phyloP scores from a whole-genome alignment of 2,888 invertebrate species.

The Autographa pulchrina region DNA sequence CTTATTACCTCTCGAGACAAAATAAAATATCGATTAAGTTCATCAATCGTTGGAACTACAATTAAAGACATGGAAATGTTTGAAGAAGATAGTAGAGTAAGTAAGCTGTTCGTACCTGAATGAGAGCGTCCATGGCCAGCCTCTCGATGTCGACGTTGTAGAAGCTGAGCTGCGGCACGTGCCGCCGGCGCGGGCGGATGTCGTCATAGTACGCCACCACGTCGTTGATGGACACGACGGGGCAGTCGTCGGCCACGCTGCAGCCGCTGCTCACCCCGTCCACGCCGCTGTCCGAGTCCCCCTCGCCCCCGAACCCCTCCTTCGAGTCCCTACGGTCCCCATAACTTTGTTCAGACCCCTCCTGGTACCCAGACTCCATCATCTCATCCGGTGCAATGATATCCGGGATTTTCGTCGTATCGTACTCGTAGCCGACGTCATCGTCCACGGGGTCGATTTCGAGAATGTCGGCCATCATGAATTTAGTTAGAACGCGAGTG shows the following conservation, averaged over 20 bases:
- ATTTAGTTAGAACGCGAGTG: conserved; percentile 58
- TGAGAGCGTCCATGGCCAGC: conserved; percentile 80
- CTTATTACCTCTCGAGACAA: neutral
- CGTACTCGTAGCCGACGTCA: conserved; percentile 81
- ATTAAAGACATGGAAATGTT: no score
- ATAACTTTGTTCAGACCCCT: conserved; percentile 84
- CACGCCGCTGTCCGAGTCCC: conserved; percentile 88
- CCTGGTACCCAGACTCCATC: conserved; percentile 86
- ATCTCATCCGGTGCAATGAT: conserved; percentile 85
- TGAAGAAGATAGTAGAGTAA: no score
- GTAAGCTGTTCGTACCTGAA: conserved; percentile 74
- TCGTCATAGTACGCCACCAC: conserved; percentile 87
- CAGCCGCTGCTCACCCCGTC: conserved; percentile 90
- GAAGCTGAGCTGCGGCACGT: conserved; percentile 85
- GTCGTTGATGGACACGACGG: conserved; percentile 87
- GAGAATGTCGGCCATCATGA: conserved; percentile 79
- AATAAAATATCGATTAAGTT: neutral
- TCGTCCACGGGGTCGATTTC: conserved; percentile 78
- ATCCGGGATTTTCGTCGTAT: conserved; percentile 82
- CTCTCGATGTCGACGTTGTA: conserved; percentile 85
- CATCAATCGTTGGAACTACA: no score
- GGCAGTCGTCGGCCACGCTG: conserved; percentile 89
- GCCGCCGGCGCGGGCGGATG: conserved; percentile 80
- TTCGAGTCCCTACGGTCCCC: conserved; percentile 85
- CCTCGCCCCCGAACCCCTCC: conserved; percentile 84